A percentile compares a stretch with the other conserved stretches of the same genome.
These are phyloP conservation scores for Nothocercus nigrocapillus DNA, from an alignment of 2,113 vertebrate species.

Conservation along the genomic window DNA sequence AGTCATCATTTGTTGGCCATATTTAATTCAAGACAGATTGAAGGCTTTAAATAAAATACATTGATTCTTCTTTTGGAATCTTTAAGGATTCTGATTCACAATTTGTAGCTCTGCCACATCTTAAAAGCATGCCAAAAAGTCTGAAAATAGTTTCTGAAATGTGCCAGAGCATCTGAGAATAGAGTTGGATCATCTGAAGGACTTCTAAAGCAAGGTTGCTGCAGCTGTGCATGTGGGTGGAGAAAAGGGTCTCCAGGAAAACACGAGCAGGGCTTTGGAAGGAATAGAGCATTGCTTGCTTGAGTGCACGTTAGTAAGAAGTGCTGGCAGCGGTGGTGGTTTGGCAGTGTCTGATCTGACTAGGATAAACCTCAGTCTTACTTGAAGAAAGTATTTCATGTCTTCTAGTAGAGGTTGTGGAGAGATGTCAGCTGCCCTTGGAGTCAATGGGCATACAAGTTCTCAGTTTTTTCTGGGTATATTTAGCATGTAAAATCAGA, in stretches of 20 bases:
- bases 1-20: background rate
- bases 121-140: background rate
- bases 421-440: rapidly evolving
- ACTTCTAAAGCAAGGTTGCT: background rate
- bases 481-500: background rate
- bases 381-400: background rate
- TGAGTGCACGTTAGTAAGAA: background rate
- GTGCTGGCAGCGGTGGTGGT: background rate
- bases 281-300: background rate
- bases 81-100: background rate
- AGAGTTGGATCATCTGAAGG: background rate
- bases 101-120: background rate
- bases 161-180: background rate
- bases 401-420: rapidly evolving
- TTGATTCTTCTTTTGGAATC: background rate
- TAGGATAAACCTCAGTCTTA: background rate
- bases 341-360: background rate
- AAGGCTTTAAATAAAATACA: background rate
- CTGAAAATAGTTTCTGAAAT: background rate
- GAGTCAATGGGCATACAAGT: background rate
- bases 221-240: background rate
- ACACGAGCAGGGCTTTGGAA: background rate
- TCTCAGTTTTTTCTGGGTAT: background rate
- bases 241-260: background rate
- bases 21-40: background rate